Evolutionary conservation across 1,140 invertebrate genomes (phyloP), one percentile per base, ranked within the genome.

Genomic region (Tigriopus japonicus): DNA sequence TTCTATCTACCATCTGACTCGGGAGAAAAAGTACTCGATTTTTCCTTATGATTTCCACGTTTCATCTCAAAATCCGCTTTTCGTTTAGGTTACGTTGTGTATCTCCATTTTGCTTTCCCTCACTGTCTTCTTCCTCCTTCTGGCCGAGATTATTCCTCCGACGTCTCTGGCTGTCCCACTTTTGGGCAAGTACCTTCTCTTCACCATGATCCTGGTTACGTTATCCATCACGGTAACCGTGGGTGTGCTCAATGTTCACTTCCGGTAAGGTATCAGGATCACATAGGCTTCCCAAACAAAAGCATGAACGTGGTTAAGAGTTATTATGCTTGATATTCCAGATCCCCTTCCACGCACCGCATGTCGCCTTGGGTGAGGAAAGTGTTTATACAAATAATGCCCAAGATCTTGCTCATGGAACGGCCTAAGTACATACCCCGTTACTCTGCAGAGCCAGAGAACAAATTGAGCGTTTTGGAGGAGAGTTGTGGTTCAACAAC

Each of bases 81-180:
- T 49, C 52, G 43, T 56, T 66, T 62, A 52, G 65, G 85, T 98
- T 66, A 93, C 92, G 52, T 80, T 98, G 41, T 95, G 91, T 72
- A 98, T 98, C 68, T 97, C 92, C 64, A 98, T 99, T 71, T 78
- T 99, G 59, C 85, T 99, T 19, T 98, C 94, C 61, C 76, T 99
- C 66, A 98, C 94, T 68, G 93, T 98, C 76, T 98, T 98, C 79
- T 98, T 98, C 77, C 78, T 99, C 63, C 78, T 99, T 65, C 77
- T 99, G 66, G 91, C 87, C 65, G 92, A 97, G 75, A 95, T 98
- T 70, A 98, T 98, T 71, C 96, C 96, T 60, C 93, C 96, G n/a
- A 99, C 95, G 56, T 98, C 92, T 56, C 76, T 98, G 52, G 94
- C 94, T 51, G 91, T 99, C 60, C 94, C 95, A 42, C 77, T 99